Evolutionary conservation across 1,140 invertebrate genomes (phyloP), one percentile per base, ranked within the genome.

Genomic region (Carposina sasakii): DNA sequence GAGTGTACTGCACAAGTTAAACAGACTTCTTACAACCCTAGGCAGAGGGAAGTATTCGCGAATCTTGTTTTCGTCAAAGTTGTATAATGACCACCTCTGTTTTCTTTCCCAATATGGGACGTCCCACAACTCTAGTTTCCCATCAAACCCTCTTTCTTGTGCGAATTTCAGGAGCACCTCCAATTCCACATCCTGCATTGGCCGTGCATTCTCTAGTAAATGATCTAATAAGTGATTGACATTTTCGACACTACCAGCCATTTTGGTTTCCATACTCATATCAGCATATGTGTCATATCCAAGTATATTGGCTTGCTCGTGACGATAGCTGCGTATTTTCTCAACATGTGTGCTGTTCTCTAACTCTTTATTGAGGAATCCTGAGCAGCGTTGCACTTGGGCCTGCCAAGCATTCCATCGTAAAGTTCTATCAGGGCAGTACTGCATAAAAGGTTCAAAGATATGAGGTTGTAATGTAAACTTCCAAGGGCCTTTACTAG

Each of bases 211-310:
- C 61, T 89, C 86, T 1, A 90, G 78, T 36, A 96, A 86, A 54
- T 79, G 90, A 39, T 92, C 85, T n/a, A 98, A 84, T 52, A 93
- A 89, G 36, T 89, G 85, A 43, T 92, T 85, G 1, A 97, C 89
- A 79, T 92, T 94, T 19, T 93, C 89, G n/a, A 96, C 77, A 56
- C 76, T 92, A 23, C 91, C 92, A 2, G 95, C 95, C 94, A 98
- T 97, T 88, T 97, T 98, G 0, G 94, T 97, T 86, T 94, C 90
- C 94, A 98, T 96, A 22, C 93, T 95, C 90, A 98, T 90, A 22
- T 96, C 90, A 0, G 89, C 91, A 82, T 88, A 97, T 49, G 87
- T 91, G 40, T 91, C 85, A 75, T 90, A 98, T 0, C 96, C 96
- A 36, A 98, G 82, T 16, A 92, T 54, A 63, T 90, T 86, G 0